Evolutionary conservation across 2,888 invertebrate genomes (phyloP).

Genomic region (Caenorhabditis imperialis): DNA sequence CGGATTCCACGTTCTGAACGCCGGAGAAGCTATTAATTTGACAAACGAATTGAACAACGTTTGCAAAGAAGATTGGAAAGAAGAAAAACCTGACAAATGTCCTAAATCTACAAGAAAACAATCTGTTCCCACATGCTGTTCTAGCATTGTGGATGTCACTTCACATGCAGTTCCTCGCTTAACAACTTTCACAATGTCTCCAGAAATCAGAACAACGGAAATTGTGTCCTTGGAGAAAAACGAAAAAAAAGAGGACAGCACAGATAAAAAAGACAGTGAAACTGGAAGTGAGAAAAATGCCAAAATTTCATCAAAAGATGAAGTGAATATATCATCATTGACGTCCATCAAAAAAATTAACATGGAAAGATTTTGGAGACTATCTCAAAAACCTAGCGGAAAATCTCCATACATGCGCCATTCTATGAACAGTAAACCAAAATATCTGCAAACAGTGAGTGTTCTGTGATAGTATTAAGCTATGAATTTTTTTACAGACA

Average conservation of each 20-base stretch:
- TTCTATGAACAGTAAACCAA: conserved; percentile 40
- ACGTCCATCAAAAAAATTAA: conserved; percentile 65
- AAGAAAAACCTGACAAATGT: conserved; percentile 68
- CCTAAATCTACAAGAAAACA: conserved; percentile 70
- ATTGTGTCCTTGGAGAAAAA: conserved; percentile 4
- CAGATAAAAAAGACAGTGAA: conserved; percentile 31
- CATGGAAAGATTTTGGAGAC: conserved; percentile 76
- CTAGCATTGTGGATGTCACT: not conserved
- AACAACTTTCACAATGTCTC: conserved; percentile 48
- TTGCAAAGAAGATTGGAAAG: conserved; percentile 71
- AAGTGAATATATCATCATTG: conserved; percentile 1
- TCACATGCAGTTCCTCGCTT: conserved; percentile 14
- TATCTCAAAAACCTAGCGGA: conserved; percentile 64
- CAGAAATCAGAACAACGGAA: conserved; percentile 28
- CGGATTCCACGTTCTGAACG: conserved; percentile 78
- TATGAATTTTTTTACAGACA: not conserved
- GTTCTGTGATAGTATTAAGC: not conserved
- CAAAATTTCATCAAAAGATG: not conserved
- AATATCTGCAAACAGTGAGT: conserved; percentile 46
- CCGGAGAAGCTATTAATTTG: conserved; percentile 76
- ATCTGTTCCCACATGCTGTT: conserved; percentile 67
- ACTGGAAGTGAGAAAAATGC: conserved; percentile 23
- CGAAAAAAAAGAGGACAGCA: conserved; percentile 35
- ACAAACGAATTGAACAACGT: conserved; percentile 75
- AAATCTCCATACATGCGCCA: conserved; percentile 56